Conservation (phyloP, 2,888 invertebrate species). For the Ethmia dodecea region DNA sequence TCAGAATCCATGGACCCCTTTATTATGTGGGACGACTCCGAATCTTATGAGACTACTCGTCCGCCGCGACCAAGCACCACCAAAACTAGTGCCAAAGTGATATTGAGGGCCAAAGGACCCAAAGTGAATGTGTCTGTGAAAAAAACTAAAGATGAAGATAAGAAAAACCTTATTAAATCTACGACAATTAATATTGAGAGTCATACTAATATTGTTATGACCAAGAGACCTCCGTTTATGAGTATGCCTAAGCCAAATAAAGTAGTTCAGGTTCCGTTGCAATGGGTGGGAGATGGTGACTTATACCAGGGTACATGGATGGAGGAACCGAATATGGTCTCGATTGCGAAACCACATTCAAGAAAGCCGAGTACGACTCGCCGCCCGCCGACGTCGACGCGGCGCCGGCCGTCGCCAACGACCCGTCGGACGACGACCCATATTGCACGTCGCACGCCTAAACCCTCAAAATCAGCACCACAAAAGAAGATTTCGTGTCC, state of each 20-base stretch:
- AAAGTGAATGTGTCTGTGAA: slow-evolving; percentile 56
- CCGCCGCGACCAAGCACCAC: slow-evolving; percentile 32
- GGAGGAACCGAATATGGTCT: slow-evolving; percentile 29
- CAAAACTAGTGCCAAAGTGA: slow-evolving; percentile 55
- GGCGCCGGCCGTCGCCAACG: slow-evolving; percentile 17
- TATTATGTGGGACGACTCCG: slow-evolving; percentile 57
- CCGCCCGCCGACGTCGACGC: slow-evolving; percentile 15
- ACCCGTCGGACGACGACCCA: slow-evolving; percentile 22
- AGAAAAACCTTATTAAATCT: slow-evolving; percentile 51
- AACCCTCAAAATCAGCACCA: slow-evolving; percentile 40
- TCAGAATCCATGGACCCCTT: slow-evolving; percentile 55
- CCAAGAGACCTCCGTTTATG: slow-evolving; percentile 35
- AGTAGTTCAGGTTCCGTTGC: slow-evolving; percentile 24
- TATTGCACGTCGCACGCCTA: slow-evolving; percentile 27
- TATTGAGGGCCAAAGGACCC: slow-evolving; percentile 46
- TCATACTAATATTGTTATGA: slow-evolving; percentile 66
- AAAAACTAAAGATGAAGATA: slow-evolving; percentile 44
- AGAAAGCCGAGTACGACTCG: slow-evolving; percentile 28
- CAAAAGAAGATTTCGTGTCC: slow-evolving; percentile 46
- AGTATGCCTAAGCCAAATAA: slow-evolving; percentile 23
- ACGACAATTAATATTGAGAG: slow-evolving; percentile 67
- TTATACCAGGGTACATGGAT: slow-evolving; percentile 44
- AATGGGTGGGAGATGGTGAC: slow-evolving; percentile 30
- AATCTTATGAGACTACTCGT: slow-evolving; percentile 44
- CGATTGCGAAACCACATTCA: slow-evolving; percentile 21